phyloP scores from a whole-genome alignment of 2,797 vertebrate species.

The Tragelaphus eurycerus region DNA sequence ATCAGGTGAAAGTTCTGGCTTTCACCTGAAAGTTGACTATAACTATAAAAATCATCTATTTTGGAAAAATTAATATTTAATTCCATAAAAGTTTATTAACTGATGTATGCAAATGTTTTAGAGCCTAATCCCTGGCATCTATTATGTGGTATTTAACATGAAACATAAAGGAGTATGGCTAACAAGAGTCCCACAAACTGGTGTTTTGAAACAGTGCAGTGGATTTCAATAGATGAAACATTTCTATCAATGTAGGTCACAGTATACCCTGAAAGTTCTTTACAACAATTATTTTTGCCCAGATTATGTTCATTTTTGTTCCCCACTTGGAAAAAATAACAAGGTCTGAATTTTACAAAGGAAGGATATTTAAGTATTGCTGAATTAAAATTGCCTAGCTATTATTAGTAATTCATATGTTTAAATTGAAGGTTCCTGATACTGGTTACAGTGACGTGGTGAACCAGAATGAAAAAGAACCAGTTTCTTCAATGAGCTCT shows the following conservation, averaged over 20 bases:
- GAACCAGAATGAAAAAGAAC: not conserved
- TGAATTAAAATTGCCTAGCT: not conserved
- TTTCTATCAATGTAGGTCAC: constrained; percentile 34
- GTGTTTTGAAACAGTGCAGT: constrained; percentile 20
- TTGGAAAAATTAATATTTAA: constrained; percentile 21
- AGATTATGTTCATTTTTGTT: not conserved
- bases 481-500: not conserved
- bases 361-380: not conserved
- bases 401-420: not conserved
- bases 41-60: constrained; percentile 42
- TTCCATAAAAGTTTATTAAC: not conserved
- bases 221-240: not conserved
- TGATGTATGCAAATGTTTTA: not conserved
- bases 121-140: not conserved
- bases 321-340: not conserved
- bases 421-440: not conserved
- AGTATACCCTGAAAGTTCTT: not conserved
- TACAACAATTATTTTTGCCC: not conserved
- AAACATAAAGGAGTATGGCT: not conserved
- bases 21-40: not conserved
- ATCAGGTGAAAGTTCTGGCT: not conserved
- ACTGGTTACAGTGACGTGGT: not conserved
- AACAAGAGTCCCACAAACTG: not conserved
- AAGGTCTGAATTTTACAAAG: not conserved
- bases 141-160: not conserved